A percentile compares a stretch with the other conserved stretches of the same genome.
Conservation (phyloP, 2,113 vertebrate species). For the Mustela nigripes region DNA sequence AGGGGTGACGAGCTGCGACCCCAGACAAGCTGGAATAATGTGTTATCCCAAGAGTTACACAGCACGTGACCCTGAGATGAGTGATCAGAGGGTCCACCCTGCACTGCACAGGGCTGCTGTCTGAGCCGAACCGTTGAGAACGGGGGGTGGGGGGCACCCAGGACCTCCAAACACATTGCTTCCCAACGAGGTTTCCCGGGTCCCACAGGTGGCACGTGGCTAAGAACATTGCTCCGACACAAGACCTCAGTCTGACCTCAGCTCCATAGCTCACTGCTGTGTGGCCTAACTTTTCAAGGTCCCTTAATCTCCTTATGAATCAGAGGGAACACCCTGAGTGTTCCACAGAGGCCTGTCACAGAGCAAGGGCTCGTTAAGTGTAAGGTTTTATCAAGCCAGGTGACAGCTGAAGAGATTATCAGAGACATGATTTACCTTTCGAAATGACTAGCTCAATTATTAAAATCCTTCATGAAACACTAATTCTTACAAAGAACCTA, state of each 20-base stretch:
- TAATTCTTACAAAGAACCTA: not conserved
- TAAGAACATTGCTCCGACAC: not conserved
- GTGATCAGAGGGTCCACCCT: accelerated
- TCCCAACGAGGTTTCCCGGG: not conserved
- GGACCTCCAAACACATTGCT: not conserved
- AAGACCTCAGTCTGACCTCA: not conserved
- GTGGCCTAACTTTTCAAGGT: not conserved
- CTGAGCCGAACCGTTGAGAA: not conserved
- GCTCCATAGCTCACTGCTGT: accelerated
- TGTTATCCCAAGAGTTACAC: accelerated
- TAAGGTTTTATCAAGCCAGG: not conserved
- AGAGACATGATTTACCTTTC: not conserved
- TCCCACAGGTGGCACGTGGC: not conserved
- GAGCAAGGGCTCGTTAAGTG: not conserved
- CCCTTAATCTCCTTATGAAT: accelerated
- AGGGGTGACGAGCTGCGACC: accelerated
- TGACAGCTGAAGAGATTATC: not conserved
- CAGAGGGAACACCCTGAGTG: accelerated
- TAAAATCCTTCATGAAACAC: not conserved
- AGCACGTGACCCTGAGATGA: not conserved
- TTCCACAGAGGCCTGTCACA: not conserved
- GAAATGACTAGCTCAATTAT: not conserved
- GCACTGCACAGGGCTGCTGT: accelerated
- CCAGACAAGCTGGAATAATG: not conserved
- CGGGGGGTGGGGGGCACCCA: accelerated